Conservation (phyloP, 2,888 invertebrate genomes). For the Orchestes rusci region DNA sequence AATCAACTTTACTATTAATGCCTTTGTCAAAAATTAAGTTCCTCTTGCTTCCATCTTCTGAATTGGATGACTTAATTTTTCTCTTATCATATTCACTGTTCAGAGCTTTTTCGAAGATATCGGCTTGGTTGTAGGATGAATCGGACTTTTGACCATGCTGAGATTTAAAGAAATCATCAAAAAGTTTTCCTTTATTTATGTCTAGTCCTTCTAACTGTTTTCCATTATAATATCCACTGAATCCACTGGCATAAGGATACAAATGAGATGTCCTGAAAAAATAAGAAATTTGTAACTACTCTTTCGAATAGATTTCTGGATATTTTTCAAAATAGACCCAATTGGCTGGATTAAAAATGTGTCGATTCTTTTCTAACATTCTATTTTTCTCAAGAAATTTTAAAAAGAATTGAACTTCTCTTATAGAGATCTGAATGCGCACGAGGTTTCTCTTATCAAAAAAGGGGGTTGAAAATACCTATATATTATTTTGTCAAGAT, state of each 20-base stretch:
- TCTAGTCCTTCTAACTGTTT: too few species aligned
- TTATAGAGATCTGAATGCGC: too few species aligned
- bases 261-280: neutral
- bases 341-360: too few species aligned
- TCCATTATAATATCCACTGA: neutral
- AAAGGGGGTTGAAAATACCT: too few species aligned
- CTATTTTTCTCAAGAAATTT: too few species aligned
- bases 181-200: constrained; percentile 47
- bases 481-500: too few species aligned
- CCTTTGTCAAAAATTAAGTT: constrained; percentile 50
- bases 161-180: constrained; percentile 46
- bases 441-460: too few species aligned
- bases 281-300: neutral
- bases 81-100: constrained; percentile 51
- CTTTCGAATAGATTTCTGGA: neutral
- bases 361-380: too few species aligned
- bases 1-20: constrained; percentile 50
- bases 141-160: constrained; percentile 51
- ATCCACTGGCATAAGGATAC: constrained; percentile 18
- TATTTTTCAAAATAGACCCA: constrained; percentile 10
- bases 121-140: constrained; percentile 49
- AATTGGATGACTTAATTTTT: constrained; percentile 49
- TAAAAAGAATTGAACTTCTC: too few species aligned
- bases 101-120: constrained; percentile 51
- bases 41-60: constrained; percentile 49